phyloP scores from a whole-genome alignment of 2,888 invertebrate species.

The Parelbella ahira region DNA sequence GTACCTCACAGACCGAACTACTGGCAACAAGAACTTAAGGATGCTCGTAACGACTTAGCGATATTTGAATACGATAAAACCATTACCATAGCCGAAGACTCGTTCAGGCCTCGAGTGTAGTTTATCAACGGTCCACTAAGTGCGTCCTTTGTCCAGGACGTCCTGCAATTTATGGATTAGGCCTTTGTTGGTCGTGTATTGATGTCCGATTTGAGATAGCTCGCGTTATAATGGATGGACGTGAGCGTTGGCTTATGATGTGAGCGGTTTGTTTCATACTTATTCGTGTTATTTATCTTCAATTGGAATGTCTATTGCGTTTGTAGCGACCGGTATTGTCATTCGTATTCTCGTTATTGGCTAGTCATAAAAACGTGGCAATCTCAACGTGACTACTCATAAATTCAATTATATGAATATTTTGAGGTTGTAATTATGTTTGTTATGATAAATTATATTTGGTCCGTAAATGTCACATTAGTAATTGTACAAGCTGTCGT shows the following conservation, averaged over 20 bases:
- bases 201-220: constrained; percentile 52
- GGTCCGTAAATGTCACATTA: too few relatives aligned
- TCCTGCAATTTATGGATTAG: constrained; percentile 58
- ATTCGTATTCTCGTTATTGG: too few relatives aligned
- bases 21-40: constrained; percentile 9
- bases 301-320: constrained; percentile 14
- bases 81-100: constrained; percentile 24
- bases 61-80: constrained; percentile 27
- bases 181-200: constrained; percentile 52
- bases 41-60: constrained; percentile 13
- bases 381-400: too few relatives aligned
- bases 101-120: constrained; percentile 22
- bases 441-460: too few relatives aligned
- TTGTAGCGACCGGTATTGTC: constrained; percentile 6
- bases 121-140: constrained; percentile 29
- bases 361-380: too few relatives aligned
- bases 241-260: constrained; percentile 28
- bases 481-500: too few relatives aligned
- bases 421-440: too few relatives aligned
- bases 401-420: too few relatives aligned
- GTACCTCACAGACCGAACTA: constrained; percentile 1
- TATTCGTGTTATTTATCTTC: constrained; percentile 16
- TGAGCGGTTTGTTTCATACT: constrained; percentile 24
- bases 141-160: constrained; percentile 47
- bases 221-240: constrained; percentile 42